Percentiles rank a stretch among this genome's conserved stretches.
Conservation (phyloP, 2,113 vertebrate species). For the Cyprinus carpio region DNA sequence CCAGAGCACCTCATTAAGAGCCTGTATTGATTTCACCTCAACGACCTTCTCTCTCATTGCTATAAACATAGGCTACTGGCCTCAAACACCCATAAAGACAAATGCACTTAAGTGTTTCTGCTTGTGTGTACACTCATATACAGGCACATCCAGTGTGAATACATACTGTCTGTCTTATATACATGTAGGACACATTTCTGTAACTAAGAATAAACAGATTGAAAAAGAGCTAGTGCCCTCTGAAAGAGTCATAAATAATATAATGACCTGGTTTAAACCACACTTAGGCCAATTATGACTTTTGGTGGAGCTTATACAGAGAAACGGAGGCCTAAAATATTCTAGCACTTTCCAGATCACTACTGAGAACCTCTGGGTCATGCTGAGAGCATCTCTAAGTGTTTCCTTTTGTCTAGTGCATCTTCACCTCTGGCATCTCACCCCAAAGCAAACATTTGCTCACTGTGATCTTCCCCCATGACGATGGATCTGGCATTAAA, state of each 20-base stretch:
- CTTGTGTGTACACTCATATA: neutral
- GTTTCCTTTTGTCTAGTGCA: neutral
- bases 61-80: conserved; percentile 65
- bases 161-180: neutral
- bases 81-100: conserved; percentile 60
- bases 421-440: neutral
- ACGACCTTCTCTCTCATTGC: conserved; percentile 56
- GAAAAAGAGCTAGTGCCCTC: neutral
- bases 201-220: neutral
- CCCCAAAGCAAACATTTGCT: conserved; percentile 24
- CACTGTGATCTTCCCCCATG: neutral
- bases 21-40: conserved; percentile 69
- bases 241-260: conserved; percentile 19
- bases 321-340: conserved; percentile 2
- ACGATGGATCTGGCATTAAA: neutral
- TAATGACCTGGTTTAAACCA: neutral
- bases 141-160: neutral
- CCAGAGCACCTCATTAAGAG: conserved; percentile 70
- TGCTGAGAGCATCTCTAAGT: neutral
- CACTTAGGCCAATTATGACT: neutral
- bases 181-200: neutral
- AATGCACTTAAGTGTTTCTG: conserved; percentile 32
- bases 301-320: neutral
- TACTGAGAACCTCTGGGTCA: conserved; percentile 9
- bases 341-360: neutral